These are phyloP conservation scores for Phyllotreta cruciferae DNA, from an alignment of 2,888 invertebrate genomes.

Conservation along the genomic window DNA sequence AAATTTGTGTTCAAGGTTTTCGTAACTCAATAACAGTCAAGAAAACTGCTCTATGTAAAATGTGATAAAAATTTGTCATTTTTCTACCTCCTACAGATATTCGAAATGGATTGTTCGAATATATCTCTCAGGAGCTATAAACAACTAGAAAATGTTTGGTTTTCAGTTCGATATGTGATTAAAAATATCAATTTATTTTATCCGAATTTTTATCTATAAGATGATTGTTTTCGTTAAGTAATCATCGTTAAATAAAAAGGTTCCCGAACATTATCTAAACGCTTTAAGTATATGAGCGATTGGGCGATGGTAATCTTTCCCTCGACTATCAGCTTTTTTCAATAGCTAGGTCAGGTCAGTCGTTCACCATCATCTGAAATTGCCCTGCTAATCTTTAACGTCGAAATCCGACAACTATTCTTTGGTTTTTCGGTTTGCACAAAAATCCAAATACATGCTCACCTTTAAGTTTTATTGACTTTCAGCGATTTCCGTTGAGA, in stretches of 20 bases:
- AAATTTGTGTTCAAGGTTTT: constrained; percentile 1
- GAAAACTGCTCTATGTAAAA: constrained; percentile 8
- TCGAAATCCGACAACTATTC: constrained; percentile 19
- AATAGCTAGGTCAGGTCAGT: too few relatives aligned
- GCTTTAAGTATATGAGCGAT: too few relatives aligned
- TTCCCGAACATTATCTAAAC: too few relatives aligned
- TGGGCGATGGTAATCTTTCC: too few relatives aligned
- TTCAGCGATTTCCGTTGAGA: constrained; percentile 47
- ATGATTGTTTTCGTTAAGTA: too few relatives aligned
- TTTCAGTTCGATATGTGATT: neutral
- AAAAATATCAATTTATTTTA: too few relatives aligned
- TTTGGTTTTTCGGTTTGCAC: constrained; percentile 23
- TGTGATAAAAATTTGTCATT: constrained; percentile 12
- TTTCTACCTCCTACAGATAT: constrained; percentile 4
- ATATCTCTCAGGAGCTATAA: neutral
- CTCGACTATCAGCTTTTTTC: too few relatives aligned
- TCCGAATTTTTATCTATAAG: too few relatives aligned
- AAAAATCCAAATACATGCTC: constrained; percentile 37
- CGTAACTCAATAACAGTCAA: constrained; percentile 13
- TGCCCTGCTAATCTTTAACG: constrained; percentile 24
- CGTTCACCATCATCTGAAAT: constrained; percentile 1
- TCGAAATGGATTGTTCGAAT: constrained; percentile 2
- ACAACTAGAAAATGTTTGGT: neutral
- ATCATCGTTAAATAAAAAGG: too few relatives aligned
- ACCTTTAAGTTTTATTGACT: constrained; percentile 51